Evolutionary conservation across 1,140 invertebrate species (phyloP).

Genomic region (Cryptotermes secundus): DNA sequence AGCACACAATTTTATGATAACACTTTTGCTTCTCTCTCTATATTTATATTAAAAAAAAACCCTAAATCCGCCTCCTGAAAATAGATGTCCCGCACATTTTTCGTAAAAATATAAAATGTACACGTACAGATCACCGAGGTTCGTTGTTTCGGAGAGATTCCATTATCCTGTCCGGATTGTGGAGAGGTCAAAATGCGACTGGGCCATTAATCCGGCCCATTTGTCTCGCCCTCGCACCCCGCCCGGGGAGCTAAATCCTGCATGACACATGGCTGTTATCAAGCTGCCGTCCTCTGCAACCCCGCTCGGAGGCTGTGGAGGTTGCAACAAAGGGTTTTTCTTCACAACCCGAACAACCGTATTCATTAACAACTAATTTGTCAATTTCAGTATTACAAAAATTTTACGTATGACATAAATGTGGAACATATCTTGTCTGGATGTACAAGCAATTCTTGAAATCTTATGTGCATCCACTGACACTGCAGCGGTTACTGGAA

Average conservation of each 20-base stretch:
- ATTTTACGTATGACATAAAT: too few species aligned
- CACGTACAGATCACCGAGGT: background rate
- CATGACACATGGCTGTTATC: constrained; percentile 11
- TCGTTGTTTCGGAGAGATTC: constrained; percentile 11
- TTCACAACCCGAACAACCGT: background rate
- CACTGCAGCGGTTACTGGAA: too few species aligned
- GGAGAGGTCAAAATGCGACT: constrained; percentile 8
- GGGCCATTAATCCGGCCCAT: background rate
- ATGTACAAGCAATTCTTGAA: too few species aligned
- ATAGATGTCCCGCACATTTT: background rate
- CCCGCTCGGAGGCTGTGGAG: background rate
- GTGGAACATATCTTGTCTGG: too few species aligned
- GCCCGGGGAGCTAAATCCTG: background rate
- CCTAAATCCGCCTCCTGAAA: background rate
- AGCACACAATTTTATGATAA: background rate
- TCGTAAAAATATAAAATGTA: background rate
- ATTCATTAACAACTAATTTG: background rate
- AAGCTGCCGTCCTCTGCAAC: background rate
- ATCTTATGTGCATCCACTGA: too few species aligned
- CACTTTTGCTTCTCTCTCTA: background rate
- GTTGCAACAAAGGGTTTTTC: background rate
- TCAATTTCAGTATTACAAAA: background rate
- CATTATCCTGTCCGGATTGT: background rate
- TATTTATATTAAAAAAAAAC: background rate
- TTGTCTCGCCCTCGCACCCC: background rate